Evolutionary conservation across 2,888 invertebrate species (phyloP), one percentile per base, ranked within the genome.

Genomic region (Abscondita cerata): DNA sequence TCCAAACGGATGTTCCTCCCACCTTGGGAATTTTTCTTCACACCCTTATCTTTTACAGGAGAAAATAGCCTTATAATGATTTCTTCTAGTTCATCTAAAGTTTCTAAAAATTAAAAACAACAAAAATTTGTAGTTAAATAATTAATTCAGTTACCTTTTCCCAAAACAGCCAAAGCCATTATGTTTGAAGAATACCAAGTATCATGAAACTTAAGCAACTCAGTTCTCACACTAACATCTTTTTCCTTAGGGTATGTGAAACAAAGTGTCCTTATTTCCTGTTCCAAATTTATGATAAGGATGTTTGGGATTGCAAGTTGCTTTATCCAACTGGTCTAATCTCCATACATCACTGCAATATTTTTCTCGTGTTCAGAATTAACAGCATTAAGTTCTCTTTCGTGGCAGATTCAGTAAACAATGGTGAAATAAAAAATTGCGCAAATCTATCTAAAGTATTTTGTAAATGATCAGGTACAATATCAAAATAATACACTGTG

Each of bases 281-380:
- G 96, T 96, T 47, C 96, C 96, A 83, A 99, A 99, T 81, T 96
- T 96, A 74, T 90, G 90, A 79, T 89, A 98, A 0, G 94, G 89
- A 82, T 99, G 98, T 2, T 83, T 82, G 0, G 88, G 84, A 70
- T 89, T 85, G 0, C 93, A 88, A 0, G 92, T 87, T 68, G 91
- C 89, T 76, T 93, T 92, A 73, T 96, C 94, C 8, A 99, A 83
- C 81, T 98, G 98, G 78, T 92, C 87, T 53, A 95, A 81, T 13
- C 98, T 82, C 96, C 98, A 97, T 0, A 86, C 82, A 82, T 99
- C 98, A 65, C 87, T 92, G 89, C 86, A 6, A 94, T 80, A 83
- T 99, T 98, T 81, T 98, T 97, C 76, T 96, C 94, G 78, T 98
- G 95, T 76, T 99, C 99, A 0, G 95, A 96, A 82, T 98, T 87